Evolutionary conservation across 1,140 invertebrate genomes (phyloP), one percentile per base, ranked within the genome.

Genomic region (Dreissena rostriformis): DNA sequence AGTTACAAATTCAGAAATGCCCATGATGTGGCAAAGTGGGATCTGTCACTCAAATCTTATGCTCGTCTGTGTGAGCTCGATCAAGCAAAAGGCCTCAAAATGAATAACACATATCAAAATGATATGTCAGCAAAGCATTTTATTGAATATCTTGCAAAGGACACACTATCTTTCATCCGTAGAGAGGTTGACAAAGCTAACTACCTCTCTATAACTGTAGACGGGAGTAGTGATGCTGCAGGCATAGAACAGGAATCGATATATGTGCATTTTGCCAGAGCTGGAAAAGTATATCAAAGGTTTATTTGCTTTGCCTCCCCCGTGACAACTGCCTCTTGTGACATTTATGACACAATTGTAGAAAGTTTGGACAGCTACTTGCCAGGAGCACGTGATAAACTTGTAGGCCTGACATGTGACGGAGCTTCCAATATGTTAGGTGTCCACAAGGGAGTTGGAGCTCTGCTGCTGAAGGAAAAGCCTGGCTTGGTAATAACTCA

Each of bases 381-480:
- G 15, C 29, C 49, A 12, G 71, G 49, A 14, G 28, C 19, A n/a
- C 29, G 7, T 5, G n/a, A 74, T 6, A 82, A 82, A n/a, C 39
- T 67, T n/a, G 71, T 67, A 52, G 55, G 72, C 2, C 39, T 53
- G 28, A 63, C 29, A 29, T 57, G n/a, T 52, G 80, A 82, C 55
- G 72, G 80, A 12, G 49, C 80, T 11, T 82, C 72, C 19, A 75
- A 82, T 52, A 82, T 82, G 80, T 66, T 68, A 39, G 71, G 80
- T n/a, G 61, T 61, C 15, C 26, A 53, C 14, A 75, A 67, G 28
- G 73, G 73, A 61, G n/a, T 76, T 8, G 52, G 26, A 11, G 55
- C 73, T 12, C 55, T 76, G 28, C 28, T 76, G 24, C 24, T 29
- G 63, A 6, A 14, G 14, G 57, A 14, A 52, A 5, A 63, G 6